Evolutionary conservation across 2,888 invertebrate genomes (phyloP).

Genomic region (Ophonus ardosiacus): DNA sequence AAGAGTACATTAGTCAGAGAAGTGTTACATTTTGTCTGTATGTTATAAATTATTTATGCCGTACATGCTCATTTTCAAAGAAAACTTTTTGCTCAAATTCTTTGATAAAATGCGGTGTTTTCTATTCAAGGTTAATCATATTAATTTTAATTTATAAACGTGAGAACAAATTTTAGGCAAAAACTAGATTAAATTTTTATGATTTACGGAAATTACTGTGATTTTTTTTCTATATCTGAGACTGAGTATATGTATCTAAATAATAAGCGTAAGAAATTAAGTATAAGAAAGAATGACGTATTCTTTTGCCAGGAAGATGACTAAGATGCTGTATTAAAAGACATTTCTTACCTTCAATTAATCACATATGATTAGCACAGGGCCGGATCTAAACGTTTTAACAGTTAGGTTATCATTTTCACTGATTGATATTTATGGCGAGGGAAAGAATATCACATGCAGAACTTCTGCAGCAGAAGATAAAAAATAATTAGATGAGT

Average conservation of each 20-base stretch:
- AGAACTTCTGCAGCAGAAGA: not conserved
- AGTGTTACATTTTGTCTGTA: not conserved
- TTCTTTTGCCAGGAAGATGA: not conserved
- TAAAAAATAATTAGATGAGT: not conserved
- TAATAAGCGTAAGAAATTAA: conserved; percentile 2
- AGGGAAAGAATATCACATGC: not conserved
- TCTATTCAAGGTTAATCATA: not conserved
- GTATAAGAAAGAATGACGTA: not conserved
- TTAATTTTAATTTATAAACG: not conserved
- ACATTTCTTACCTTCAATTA: not conserved
- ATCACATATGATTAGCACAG: not conserved
- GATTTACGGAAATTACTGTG: not conserved
- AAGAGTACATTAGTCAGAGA: not conserved
- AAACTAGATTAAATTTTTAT: not conserved
- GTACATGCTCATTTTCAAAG: not conserved
- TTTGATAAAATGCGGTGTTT: not conserved
- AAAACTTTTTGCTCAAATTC: not conserved
- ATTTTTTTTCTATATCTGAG: not conserved
- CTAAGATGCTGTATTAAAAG: not conserved
- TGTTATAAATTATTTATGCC: not conserved
- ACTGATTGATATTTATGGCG: conserved; percentile 29
- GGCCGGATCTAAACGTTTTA: conserved; percentile 35
- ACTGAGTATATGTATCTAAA: not conserved
- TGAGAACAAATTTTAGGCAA: not conserved
- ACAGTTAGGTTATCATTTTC: conserved; percentile 12